These are phyloP conservation scores for Hoplostethus atlanticus DNA, from an alignment of 2,797 vertebrate genomes.

Conservation along the genomic window DNA sequence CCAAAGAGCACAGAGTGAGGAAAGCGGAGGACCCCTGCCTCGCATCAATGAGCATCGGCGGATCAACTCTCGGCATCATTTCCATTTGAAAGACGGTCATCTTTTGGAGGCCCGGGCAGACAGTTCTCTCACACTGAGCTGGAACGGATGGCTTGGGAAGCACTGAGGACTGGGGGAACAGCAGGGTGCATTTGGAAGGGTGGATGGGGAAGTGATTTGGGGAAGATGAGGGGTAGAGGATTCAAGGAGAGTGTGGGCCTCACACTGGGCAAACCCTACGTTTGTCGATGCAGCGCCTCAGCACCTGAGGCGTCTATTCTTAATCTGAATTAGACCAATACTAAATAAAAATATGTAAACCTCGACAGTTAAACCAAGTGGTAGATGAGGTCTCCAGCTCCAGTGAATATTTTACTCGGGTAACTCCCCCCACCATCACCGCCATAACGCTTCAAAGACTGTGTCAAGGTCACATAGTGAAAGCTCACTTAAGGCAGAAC, in stretches of 20 bases:
- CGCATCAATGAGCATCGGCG: conserved; percentile 64
- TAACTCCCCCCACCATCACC: background rate
- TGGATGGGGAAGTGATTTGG: conserved; percentile 16
- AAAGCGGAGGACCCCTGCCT: conserved; percentile 61
- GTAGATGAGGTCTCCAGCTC: background rate
- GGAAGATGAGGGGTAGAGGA: conserved; percentile 22
- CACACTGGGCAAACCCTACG: conserved; percentile 18
- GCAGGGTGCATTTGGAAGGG: conserved; percentile 26
- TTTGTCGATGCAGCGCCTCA: background rate
- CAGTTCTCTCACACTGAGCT: conserved; percentile 48
- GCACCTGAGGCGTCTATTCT: background rate
- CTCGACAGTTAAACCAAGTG: conserved; percentile 7
- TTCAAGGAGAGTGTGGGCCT: conserved; percentile 16
- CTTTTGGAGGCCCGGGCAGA: conserved; percentile 16
- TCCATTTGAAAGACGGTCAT: conserved; percentile 72
- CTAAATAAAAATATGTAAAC: background rate
- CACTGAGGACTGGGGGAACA: conserved; percentile 12
- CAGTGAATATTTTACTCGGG: background rate
- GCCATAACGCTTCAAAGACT: background rate
- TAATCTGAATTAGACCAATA: conserved; percentile 13
- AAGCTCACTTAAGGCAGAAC: background rate
- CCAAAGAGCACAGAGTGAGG: conserved; percentile 49
- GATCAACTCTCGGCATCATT: conserved; percentile 56
- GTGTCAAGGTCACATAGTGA: background rate
- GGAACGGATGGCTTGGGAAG: conserved; percentile 18